Conservation (phyloP, 2,888 invertebrate genomes). For the Cosmia trapezina region DNA sequence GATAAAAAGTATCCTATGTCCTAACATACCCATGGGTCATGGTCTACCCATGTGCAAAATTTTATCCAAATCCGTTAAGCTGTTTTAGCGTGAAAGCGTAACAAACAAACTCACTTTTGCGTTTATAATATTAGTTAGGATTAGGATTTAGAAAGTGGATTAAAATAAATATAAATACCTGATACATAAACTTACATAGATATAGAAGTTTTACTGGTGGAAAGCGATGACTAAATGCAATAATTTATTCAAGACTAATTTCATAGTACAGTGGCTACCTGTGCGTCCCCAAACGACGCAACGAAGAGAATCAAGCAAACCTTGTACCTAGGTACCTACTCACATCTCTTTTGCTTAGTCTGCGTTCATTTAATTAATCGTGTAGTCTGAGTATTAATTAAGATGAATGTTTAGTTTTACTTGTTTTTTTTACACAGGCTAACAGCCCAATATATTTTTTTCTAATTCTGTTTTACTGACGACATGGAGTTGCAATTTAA, state of each 20-base stretch:
- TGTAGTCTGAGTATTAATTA: slow-evolving; percentile 25
- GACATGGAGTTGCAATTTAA: slow-evolving; percentile 24
- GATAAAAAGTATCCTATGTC: too few species aligned
- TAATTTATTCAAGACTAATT: slow-evolving; percentile 28
- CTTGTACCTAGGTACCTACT: slow-evolving; percentile 1
- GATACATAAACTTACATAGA: not conserved
- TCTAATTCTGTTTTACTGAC: slow-evolving; percentile 25
- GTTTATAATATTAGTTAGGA: too few species aligned
- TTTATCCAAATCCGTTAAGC: too few species aligned
- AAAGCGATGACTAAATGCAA: slow-evolving; percentile 13
- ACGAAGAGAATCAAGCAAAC: slow-evolving; percentile 7
- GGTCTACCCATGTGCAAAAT: too few species aligned
- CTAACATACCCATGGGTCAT: too few species aligned
- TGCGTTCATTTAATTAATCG: slow-evolving; percentile 33
- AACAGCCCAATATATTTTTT: slow-evolving; percentile 19
- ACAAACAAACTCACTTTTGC: too few species aligned
- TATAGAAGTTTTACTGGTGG: not conserved
- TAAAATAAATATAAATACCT: not conserved
- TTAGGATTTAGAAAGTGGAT: too few species aligned
- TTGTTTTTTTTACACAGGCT: slow-evolving; percentile 39
- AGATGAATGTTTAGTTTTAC: slow-evolving; percentile 29
- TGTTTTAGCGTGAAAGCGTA: too few species aligned
- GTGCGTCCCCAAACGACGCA: not conserved
- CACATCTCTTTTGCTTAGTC: slow-evolving; percentile 33
- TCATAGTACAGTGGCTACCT: slow-evolving; percentile 1